A percentile compares a stretch with the other conserved stretches of the same genome.
Evolutionary conservation across 2,888 invertebrate species (phyloP).

Genomic region (Meiosimyza platycephala): DNA sequence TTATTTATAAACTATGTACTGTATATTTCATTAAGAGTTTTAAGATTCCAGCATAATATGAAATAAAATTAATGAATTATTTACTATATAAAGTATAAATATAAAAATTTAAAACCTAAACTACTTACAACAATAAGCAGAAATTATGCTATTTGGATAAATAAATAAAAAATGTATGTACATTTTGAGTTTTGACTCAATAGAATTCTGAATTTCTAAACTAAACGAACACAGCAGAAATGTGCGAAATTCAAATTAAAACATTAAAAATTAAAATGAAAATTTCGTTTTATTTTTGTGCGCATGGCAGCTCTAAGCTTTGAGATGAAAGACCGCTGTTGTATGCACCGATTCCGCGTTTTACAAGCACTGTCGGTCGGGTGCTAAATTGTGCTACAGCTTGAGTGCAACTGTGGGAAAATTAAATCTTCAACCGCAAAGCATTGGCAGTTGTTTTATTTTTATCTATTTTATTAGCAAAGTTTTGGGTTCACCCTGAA

Average conservation of each 20-base stretch:
- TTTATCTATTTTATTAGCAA: no score
- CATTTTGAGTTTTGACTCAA: slow-evolving; percentile 30
- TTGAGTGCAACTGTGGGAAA: neutral
- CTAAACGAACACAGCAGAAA: slow-evolving; percentile 18
- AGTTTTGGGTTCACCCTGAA: no score
- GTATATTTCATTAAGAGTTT: slow-evolving; percentile 34
- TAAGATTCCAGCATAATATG: slow-evolving; percentile 17
- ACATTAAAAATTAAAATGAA: slow-evolving; percentile 7
- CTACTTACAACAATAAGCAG: slow-evolving; percentile 1
- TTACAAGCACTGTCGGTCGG: no score
- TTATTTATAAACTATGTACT: slow-evolving; percentile 28
- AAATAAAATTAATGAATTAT: slow-evolving; percentile 15
- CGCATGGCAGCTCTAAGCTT: no score
- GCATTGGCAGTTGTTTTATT: no score
- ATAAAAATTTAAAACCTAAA: slow-evolving; percentile 7
- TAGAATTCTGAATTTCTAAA: slow-evolving; percentile 35
- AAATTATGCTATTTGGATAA: neutral
- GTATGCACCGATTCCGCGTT: no score
- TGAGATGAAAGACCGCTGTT: no score
- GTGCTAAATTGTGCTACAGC: neutral
- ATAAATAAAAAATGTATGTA: slow-evolving; percentile 22
- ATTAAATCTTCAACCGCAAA: neutral
- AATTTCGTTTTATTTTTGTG: no score
- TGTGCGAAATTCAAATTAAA: slow-evolving; percentile 34
- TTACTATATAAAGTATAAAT: slow-evolving; percentile 11